Evolutionary conservation across 2,888 invertebrate genomes (phyloP).

Genomic region (Dicyrtomina minuta): DNA sequence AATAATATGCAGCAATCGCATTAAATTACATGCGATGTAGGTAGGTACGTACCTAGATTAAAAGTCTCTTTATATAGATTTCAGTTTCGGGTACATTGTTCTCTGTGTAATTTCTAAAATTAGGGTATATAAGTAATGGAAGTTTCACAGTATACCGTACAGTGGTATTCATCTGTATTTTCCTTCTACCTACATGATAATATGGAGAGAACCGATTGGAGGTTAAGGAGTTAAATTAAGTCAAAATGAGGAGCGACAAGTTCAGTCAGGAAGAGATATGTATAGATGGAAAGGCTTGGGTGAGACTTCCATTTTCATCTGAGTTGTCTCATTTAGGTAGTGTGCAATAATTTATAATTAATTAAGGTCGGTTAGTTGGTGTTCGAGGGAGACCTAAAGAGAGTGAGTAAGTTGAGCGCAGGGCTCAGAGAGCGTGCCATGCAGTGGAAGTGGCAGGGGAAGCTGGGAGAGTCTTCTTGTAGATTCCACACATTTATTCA

Average conservation of each 20-base stretch:
- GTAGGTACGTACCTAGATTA: no score
- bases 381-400: conserved; percentile 10
- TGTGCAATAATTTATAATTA: conserved; percentile 28
- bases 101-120: no score
- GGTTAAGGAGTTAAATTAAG: conserved; percentile 22
- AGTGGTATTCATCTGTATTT: not conserved
- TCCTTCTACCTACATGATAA: not conserved
- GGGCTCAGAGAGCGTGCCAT: no score
- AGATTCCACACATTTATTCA: no score
- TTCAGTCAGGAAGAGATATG: conserved; percentile 1
- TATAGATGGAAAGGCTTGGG: not conserved
- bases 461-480: not conserved
- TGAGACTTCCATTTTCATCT: conserved; percentile 20
- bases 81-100: no score
- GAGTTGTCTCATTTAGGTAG: conserved; percentile 24
- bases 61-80: no score
- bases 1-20: no score
- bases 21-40: no score
- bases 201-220: not conserved
- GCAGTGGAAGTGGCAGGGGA: not conserved
- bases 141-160: not conserved
- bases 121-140: not conserved
- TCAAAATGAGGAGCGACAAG: conserved; percentile 25
- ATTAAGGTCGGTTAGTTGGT: conserved; percentile 22
- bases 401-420: not conserved